Conservation (phyloP, 23 tunicate species). For the Oikopleura dioica region DNA sequence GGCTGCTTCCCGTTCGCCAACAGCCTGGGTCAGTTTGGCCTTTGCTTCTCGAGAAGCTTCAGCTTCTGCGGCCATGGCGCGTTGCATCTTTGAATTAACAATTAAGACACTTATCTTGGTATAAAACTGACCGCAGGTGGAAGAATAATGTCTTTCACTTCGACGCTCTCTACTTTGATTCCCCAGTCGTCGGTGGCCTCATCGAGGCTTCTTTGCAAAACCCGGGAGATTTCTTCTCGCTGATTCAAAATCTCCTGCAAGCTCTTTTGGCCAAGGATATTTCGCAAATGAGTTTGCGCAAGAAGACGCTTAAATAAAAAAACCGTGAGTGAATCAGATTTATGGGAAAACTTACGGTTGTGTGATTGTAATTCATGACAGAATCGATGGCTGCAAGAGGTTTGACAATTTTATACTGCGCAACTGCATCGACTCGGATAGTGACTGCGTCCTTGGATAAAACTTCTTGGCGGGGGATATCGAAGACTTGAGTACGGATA, state of each 20-base stretch:
- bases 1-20: conserved; percentile 67
- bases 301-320: no score
- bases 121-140: no score
- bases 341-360: no score
- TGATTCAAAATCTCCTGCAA: conserved; percentile 50
- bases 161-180: conserved; percentile 68
- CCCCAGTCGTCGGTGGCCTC: conserved; percentile 79
- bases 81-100: no score
- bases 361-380: no score
- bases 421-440: conserved; percentile 16
- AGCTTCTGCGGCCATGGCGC: conserved; percentile 88
- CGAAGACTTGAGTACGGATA: conserved; percentile 14
- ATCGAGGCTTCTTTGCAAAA: conserved; percentile 39
- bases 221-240: conserved; percentile 45
- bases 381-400: neutral
- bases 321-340: no score
- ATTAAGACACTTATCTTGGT: no score
- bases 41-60: conserved; percentile 79
- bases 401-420: conserved; percentile 2
- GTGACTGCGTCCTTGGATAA: conserved; percentile 18
- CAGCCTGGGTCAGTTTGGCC: conserved; percentile 62
- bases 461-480: conserved; percentile 22
- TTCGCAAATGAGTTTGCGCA: conserved; percentile 70
- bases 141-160: conserved; percentile 58
- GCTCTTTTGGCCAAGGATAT: conserved; percentile 51